Conservation (phyloP, 2,113 vertebrate species). For the Emberiza fucata region DNA sequence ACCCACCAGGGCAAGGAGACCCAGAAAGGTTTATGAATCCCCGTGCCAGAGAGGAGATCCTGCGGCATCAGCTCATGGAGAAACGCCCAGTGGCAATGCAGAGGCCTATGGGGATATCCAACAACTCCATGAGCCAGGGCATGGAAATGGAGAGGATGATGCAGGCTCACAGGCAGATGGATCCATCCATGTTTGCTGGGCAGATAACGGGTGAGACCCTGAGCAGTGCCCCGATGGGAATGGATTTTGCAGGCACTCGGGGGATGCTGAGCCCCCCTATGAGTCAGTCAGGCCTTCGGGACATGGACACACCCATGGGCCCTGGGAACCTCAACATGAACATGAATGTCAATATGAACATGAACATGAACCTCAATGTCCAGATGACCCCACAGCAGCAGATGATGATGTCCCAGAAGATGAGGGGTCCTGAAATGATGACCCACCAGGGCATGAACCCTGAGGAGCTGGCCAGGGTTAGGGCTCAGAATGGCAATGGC, state of each 20-base stretch:
- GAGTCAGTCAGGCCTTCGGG: conserved; percentile 80
- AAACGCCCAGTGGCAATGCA: conserved; percentile 83
- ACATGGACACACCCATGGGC: conserved; percentile 84
- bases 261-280: conserved; percentile 87
- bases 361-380: conserved; percentile 86
- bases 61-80: conserved; percentile 89
- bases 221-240: conserved; percentile 66
- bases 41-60: conserved; percentile 85
- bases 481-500: conserved; percentile 82
- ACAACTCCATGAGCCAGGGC: conserved; percentile 77
- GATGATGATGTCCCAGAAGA: conserved; percentile 89
- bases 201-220: conserved; percentile 72
- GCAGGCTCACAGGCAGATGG: conserved; percentile 80
- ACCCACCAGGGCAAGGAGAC: conserved; percentile 82
- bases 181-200: conserved; percentile 74
- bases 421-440: conserved; percentile 78
- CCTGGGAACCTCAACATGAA: conserved; percentile 83
- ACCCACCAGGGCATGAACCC: conserved; percentile 78
- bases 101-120: conserved; percentile 73
- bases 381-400: conserved; percentile 87
- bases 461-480: conserved; percentile 83
- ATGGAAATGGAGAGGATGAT: conserved; percentile 88
- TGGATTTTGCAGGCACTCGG: conserved; percentile 86
- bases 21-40: conserved; percentile 84
- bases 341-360: conserved; percentile 86